phyloP scores from a whole-genome alignment of 1,140 invertebrate species.

The Mactra quadrangularis region DNA sequence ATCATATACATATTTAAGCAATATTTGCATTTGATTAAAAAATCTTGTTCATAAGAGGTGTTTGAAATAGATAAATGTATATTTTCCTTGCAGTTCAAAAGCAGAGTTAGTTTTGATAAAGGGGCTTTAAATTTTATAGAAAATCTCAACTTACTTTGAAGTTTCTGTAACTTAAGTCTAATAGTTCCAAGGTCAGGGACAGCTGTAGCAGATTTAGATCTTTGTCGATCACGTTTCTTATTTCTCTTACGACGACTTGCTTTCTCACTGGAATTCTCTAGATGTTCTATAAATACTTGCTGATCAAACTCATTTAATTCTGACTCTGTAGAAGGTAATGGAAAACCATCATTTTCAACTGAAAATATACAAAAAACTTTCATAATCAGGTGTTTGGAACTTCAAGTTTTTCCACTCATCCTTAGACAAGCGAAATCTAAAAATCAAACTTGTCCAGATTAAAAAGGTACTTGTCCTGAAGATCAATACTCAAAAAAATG shows the following conservation, averaged over 20 bases:
- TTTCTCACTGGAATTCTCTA: conserved; percentile 18
- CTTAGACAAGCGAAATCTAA: no score
- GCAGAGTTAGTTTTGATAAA: no score
- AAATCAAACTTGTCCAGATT: no score
- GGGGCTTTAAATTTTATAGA: no score
- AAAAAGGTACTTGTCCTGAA: no score
- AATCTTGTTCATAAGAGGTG: no score
- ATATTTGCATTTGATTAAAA: no score
- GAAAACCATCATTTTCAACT: conserved; percentile 65
- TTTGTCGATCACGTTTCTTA: conserved; percentile 44
- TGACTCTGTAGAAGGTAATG: conserved; percentile 55
- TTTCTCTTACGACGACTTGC: background rate
- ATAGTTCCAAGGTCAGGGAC: conserved; percentile 48
- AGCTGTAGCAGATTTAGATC: conserved; percentile 54
- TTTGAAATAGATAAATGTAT: no score
- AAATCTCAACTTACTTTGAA: conserved; percentile 53
- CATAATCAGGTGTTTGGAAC: background rate
- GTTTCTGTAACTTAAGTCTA: conserved; percentile 51
- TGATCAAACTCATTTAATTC: conserved; percentile 59
- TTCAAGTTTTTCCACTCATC: no score
- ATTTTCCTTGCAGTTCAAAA: no score
- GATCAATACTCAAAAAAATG: no score
- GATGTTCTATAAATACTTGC: conserved; percentile 46
- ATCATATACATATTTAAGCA: no score
- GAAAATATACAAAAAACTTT: conserved; percentile 20